A percentile compares a stretch with the other conserved stretches of the same genome.
phyloP scores from a whole-genome alignment of 2,113 vertebrate genomes.

The Planiliza haematocheilus region DNA sequence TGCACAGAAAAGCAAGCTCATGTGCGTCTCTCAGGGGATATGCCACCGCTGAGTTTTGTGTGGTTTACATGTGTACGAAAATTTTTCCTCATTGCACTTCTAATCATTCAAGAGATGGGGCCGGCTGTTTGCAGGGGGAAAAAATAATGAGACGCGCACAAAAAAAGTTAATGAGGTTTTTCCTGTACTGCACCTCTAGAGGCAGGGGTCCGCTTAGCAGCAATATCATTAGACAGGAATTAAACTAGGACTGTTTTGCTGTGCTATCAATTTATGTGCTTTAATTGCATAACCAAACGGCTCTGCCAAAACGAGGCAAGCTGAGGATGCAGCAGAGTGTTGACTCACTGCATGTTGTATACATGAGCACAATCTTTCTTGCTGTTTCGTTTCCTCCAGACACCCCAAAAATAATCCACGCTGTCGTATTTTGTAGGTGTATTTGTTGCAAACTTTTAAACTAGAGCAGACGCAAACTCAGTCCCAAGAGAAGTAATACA shows the following conservation, averaged over 20 bases:
- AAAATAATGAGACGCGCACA: slow-evolving; percentile 56
- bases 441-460: slow-evolving; percentile 67
- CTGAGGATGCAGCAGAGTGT: slow-evolving; percentile 35
- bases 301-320: slow-evolving; percentile 45
- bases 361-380: slow-evolving; percentile 4
- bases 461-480: slow-evolving; percentile 64
- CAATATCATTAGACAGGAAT: slow-evolving; percentile 77
- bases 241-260: slow-evolving; percentile 78
- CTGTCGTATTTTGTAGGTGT: slow-evolving; percentile 31
- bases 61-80: slow-evolving; percentile 61
- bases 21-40: slow-evolving; percentile 65
- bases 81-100: slow-evolving; percentile 62
- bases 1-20: slow-evolving; percentile 45
- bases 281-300: slow-evolving; percentile 76
- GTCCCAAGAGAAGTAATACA: slow-evolving; percentile 60
- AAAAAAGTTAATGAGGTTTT: slow-evolving; percentile 80
- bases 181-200: slow-evolving; percentile 72
- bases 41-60: slow-evolving; percentile 55
- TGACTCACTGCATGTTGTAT: slow-evolving; percentile 9
- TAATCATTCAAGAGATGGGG: slow-evolving; percentile 75
- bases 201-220: slow-evolving; percentile 74
- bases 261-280: slow-evolving; percentile 78
- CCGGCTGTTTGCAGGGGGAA: slow-evolving; percentile 35
- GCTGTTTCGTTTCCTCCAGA: neutral
- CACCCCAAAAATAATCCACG: neutral